Evolutionary conservation across 2,113 vertebrate genomes (phyloP).

Genomic region (Excalfactoria chinensis): DNA sequence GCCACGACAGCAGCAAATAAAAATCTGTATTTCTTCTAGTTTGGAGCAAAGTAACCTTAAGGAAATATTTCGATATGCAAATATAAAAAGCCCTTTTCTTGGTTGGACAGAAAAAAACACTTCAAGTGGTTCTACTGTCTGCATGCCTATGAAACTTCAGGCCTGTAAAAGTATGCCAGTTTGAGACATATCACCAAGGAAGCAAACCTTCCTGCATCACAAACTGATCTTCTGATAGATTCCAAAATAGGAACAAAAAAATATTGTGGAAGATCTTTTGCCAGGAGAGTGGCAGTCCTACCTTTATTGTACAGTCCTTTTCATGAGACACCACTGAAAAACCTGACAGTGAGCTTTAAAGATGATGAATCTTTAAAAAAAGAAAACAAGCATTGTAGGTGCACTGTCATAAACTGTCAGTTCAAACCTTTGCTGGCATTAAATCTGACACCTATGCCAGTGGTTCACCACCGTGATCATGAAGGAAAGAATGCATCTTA

Average conservation of each 20-base stretch:
- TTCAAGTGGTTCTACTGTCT: background rate
- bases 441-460: conserved; percentile 44
- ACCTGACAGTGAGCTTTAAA: conserved; percentile 75
- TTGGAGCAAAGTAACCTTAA: background rate
- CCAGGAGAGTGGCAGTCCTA: conserved; percentile 68
- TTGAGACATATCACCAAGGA: background rate
- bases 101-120: background rate
- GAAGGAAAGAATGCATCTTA: conserved; percentile 38
- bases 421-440: conserved; percentile 69
- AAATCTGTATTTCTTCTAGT: background rate
- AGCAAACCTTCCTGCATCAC: conserved; percentile 9
- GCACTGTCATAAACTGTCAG: conserved; percentile 58
- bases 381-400: conserved; percentile 74
- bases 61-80: background rate
- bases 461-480: conserved; percentile 2
- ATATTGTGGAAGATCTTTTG: conserved; percentile 66
- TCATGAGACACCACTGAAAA: conserved; percentile 73
- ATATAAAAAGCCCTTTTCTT: background rate
- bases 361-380: conserved; percentile 75
- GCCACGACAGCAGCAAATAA: background rate
- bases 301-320: conserved; percentile 71
- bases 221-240: conserved; percentile 55
- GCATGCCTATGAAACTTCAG: background rate
- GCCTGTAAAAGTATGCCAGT: background rate
- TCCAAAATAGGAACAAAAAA: conserved; percentile 52